phyloP scores from a whole-genome alignment of 2,797 vertebrate genomes.

The Megaceryle alcyon region DNA sequence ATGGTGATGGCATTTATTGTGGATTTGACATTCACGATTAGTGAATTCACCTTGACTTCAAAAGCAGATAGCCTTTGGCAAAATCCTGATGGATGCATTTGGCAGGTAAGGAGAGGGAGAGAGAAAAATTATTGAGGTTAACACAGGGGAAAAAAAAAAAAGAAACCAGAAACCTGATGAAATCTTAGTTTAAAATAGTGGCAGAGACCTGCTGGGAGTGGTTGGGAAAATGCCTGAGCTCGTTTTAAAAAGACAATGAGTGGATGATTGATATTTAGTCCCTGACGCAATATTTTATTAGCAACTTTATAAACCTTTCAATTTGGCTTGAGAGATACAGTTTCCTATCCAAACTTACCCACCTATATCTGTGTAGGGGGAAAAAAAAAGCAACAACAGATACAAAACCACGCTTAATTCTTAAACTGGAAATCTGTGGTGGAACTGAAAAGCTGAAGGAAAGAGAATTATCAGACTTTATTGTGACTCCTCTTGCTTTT shows the following conservation, averaged over 20 bases:
- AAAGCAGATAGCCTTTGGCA: conserved; percentile 35
- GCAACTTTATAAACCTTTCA: conserved; percentile 55
- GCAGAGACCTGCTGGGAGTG: conserved; percentile 24
- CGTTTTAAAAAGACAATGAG: conserved; percentile 48
- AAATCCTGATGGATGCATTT: conserved; percentile 34
- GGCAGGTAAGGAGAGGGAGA: conserved; percentile 8
- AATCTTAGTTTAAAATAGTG: conserved; percentile 40
- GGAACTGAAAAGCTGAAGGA: not conserved
- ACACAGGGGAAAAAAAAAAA: not conserved
- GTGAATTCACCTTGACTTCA: conserved; percentile 43
- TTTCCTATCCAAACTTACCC: conserved; percentile 49
- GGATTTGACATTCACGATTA: conserved; percentile 40
- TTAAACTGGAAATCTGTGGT: not conserved
- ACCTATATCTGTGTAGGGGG: conserved; percentile 5
- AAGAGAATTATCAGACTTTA: not conserved
- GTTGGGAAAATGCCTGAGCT: conserved; percentile 56
- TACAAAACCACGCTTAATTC: conserved; percentile 29
- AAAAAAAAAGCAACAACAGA: not conserved
- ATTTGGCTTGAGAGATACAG: not conserved
- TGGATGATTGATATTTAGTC: conserved; percentile 43
- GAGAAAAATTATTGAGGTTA: conserved; percentile 47
- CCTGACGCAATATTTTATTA: conserved; percentile 64
- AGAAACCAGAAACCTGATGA: not conserved
- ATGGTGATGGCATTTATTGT: conserved; percentile 44
- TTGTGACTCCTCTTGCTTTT: not conserved